A percentile compares a stretch with the other conserved stretches of the same genome.
Evolutionary conservation across 2,888 invertebrate genomes (phyloP).

Genomic region (Lasioglossum morio): DNA sequence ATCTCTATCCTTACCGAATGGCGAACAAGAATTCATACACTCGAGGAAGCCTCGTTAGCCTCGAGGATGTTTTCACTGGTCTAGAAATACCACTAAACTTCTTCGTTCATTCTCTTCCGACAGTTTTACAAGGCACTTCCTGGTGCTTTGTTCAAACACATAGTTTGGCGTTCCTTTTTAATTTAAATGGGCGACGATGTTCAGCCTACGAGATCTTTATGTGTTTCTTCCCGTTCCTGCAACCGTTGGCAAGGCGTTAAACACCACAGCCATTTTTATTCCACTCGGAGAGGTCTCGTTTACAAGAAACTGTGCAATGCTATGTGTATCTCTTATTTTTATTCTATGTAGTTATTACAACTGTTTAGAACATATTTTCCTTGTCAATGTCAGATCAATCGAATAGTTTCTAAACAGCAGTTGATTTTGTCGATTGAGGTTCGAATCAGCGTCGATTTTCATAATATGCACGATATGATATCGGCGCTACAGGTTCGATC

Average conservation of each 20-base stretch:
- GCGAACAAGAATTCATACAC: background rate
- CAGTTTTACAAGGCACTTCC: background rate
- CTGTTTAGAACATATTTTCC: too few species aligned
- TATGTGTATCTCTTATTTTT: too few species aligned
- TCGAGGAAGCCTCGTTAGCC: background rate
- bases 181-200: background rate
- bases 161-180: background rate
- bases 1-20: background rate
- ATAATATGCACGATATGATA: too few species aligned
- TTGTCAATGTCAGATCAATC: too few species aligned
- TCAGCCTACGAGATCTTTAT: background rate
- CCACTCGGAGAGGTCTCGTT: background rate
- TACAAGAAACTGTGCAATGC: too few species aligned
- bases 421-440: too few species aligned
- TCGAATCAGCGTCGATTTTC: too few species aligned
- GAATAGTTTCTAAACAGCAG: too few species aligned
- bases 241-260: background rate
- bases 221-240: background rate
- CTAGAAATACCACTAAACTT: background rate
- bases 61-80: conserved; percentile 2
- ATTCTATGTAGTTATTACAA: too few species aligned
- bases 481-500: too few species aligned
- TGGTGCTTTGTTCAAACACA: background rate
- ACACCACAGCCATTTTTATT: background rate
- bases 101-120: background rate